Conservation (phyloP, 2,797 vertebrate species). For the Cyclura pinguis region DNA sequence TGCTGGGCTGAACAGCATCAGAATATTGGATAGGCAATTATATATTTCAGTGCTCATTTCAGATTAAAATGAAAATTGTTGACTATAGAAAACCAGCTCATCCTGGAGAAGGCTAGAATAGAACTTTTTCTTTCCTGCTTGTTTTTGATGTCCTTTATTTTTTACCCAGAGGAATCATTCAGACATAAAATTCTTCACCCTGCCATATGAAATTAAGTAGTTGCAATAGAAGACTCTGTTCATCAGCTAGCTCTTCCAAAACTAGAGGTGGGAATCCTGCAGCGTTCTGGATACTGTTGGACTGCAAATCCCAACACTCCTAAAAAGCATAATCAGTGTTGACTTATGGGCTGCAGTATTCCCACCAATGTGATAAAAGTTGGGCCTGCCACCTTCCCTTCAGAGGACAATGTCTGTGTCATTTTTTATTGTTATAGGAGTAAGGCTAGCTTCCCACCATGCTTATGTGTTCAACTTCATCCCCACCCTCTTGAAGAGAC, state of each 20-base stretch:
- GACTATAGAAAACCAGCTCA: neutral
- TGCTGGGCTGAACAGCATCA: neutral
- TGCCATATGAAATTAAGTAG: neutral
- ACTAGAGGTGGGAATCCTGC: too few relatives aligned
- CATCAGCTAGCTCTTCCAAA: neutral
- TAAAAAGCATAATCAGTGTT: too few relatives aligned
- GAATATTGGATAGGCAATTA: neutral
- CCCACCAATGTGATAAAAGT: neutral
- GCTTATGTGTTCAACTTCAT: neutral
- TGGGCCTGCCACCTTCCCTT: neutral
- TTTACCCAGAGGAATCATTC: neutral
- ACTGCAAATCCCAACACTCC: too few relatives aligned
- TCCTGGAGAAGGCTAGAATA: neutral
- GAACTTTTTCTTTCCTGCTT: neutral
- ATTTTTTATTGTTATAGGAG: neutral
- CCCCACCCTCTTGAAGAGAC: neutral
- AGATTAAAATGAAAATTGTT: neutral
- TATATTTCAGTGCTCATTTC: neutral
- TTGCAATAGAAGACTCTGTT: neutral
- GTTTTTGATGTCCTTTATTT: neutral
- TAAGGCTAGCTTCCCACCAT: neutral
- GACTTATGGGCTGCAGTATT: too few relatives aligned
- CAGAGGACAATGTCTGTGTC: neutral
- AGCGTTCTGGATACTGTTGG: too few relatives aligned
- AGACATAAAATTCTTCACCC: neutral